Base-by-base conservation (phyloP, 2,888 invertebrate species). In the Synanthedon myopaeformis region DNA sequence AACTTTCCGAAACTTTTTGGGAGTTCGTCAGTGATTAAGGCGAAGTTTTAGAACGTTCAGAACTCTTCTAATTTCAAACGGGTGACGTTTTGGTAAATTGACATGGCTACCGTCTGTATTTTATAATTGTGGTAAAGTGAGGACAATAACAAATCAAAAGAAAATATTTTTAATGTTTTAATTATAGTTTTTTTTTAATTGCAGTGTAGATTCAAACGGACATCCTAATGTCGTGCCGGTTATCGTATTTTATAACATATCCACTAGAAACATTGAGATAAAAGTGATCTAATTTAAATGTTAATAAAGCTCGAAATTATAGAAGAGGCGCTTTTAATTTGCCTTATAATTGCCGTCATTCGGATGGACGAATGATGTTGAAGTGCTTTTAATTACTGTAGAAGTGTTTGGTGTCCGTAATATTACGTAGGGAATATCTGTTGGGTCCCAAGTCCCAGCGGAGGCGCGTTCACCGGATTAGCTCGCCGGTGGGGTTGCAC, bases 371-470 rank as follows among this genome's bases (percentile, higher is more conserved):
- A 75, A 74, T 73, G 74, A 73, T 77, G 75, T 76, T 78, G 67
- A 74, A 80, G 79, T 77, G 75, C 73, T 78, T 77, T 77, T 75
- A 79, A 76, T 60, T 60, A 58, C 54, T 51, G 55, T 49, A 55
- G 58, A 57, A 58, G 55, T 77, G 79, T 78, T 81, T 74, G 76
- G 73, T 66, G 69, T 63, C 65, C 69, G 72, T 72, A 74, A 78
- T 77, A 77, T 78, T 74, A 75, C 70, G 77, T 70, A 64, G 67
- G 72, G 74, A 74, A 71, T 79, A 76, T 77, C 78, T 75, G 74
- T 69, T 69, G 69, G 69, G 73, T 78, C 79, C 78, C 79, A 69
- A 74, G 73, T 78, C 80, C 78, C 79, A 69, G 74, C 70, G 76
- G 82, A 74, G 76, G 69, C 71, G 70, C 71, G 72, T 65, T 71